These are phyloP conservation scores for Hypsopygia costalis DNA, from an alignment of 2,888 invertebrate genomes.

Conservation along the genomic window DNA sequence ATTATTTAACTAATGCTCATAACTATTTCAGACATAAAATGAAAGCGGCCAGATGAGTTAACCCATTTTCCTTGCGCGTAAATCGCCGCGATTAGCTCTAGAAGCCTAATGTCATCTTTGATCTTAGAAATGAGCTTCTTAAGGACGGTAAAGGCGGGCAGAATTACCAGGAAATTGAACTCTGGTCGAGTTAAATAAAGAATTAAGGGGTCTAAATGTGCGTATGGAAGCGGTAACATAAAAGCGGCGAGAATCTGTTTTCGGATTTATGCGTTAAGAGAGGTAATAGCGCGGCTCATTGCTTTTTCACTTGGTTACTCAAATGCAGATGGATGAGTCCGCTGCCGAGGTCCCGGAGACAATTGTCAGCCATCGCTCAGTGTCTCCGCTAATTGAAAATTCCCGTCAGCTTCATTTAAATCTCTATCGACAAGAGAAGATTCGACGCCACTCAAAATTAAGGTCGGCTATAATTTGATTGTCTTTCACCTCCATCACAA, in stretches of 20 bases:
- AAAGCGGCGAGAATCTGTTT: constrained; percentile 39
- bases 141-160: constrained; percentile 3
- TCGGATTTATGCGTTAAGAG: constrained; percentile 59
- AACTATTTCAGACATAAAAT: not conserved
- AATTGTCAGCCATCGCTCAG: constrained; percentile 75
- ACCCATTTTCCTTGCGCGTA: constrained; percentile 1
- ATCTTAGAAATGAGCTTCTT: constrained; percentile 7
- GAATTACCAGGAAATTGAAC: constrained; percentile 9
- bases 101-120: constrained; percentile 5
- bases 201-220: constrained; percentile 1
- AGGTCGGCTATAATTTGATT: constrained; percentile 48
- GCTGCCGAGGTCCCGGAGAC: constrained; percentile 60
- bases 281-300: constrained; percentile 74
- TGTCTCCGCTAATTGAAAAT: constrained; percentile 76
- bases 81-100: not conserved
- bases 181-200: constrained; percentile 6
- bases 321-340: constrained; percentile 75
- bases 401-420: constrained; percentile 73
- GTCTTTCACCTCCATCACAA: constrained; percentile 36
- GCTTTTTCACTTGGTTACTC: constrained; percentile 76
- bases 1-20: too few relatives aligned
- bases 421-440: constrained; percentile 62
- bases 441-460: constrained; percentile 52
- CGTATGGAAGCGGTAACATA: constrained; percentile 7
- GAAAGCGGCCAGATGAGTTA: not conserved